Evolutionary conservation across 2,888 invertebrate species (phyloP).

Genomic region (Tanypteryx hageni): DNA sequence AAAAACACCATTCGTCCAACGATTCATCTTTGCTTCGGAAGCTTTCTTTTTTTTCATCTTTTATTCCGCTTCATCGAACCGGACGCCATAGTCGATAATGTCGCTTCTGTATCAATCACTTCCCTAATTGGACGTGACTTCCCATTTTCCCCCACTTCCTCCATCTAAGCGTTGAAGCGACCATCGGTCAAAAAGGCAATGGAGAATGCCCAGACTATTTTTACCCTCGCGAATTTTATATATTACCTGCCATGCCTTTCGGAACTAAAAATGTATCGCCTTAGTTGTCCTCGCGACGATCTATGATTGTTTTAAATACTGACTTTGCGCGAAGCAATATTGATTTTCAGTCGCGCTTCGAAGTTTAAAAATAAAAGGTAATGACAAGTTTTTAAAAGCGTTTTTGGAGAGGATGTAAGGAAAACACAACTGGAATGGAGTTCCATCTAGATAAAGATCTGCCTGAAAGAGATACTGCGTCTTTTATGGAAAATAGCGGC

Average conservation of each 20-base stretch:
- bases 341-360: too few relatives aligned
- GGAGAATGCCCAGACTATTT: background rate
- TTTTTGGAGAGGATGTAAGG: too few relatives aligned
- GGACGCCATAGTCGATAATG: background rate
- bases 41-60: background rate
- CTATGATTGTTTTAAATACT: too few relatives aligned
- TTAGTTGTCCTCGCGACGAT: background rate
- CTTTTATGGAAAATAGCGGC: too few relatives aligned
- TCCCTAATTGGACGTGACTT: background rate
- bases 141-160: background rate
- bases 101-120: background rate
- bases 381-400: too few relatives aligned
- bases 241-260: background rate
- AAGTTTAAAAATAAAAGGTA: too few relatives aligned
- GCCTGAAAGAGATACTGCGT: too few relatives aligned
- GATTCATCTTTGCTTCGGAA: background rate
- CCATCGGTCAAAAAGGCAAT: background rate
- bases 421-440: too few relatives aligned
- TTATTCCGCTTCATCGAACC: background rate
- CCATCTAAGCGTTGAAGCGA: background rate
- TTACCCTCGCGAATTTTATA: background rate
- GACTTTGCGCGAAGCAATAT: too few relatives aligned
- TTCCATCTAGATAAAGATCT: too few relatives aligned
- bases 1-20: background rate
- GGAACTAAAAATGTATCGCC: background rate